Evolutionary conservation across 2,888 invertebrate species (phyloP).

Genomic region (Diaphora mendica): DNA sequence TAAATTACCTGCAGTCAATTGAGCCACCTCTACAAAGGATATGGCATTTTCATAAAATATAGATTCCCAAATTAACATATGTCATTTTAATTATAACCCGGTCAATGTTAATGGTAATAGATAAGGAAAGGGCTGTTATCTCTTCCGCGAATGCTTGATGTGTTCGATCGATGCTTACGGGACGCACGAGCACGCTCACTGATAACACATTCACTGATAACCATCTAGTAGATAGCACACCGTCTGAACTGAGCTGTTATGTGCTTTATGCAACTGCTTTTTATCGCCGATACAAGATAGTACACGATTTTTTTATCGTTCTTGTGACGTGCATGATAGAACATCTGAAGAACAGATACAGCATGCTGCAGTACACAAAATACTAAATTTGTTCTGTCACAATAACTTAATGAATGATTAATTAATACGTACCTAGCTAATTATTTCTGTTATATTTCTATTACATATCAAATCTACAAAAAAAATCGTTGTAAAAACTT

Average conservation of each 20-base stretch:
- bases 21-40: neutral
- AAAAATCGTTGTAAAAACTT: neutral
- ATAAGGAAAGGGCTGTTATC: constrained; percentile 59
- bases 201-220: constrained; percentile 69
- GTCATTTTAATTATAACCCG: constrained; percentile 55
- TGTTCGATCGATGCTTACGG: constrained; percentile 61
- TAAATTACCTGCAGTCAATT: neutral
- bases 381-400: constrained; percentile 21
- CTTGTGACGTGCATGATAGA: constrained; percentile 55
- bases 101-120: constrained; percentile 69
- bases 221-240: constrained; percentile 71
- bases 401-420: neutral
- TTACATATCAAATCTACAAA: neutral
- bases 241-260: constrained; percentile 56
- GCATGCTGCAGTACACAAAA: constrained; percentile 27
- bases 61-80: constrained; percentile 33
- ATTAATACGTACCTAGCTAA: neutral
- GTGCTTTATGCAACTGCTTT: constrained; percentile 55
- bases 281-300: constrained; percentile 65
- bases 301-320: constrained; percentile 67
- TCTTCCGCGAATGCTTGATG: constrained; percentile 56
- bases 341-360: constrained; percentile 36
- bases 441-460: neutral
- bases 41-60: neutral
- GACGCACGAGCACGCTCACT: constrained; percentile 68